Evolutionary conservation across 2,797 vertebrate species (phyloP), one percentile per base, ranked within the genome.

Genomic region (Brachyrhaphis roseni): DNA sequence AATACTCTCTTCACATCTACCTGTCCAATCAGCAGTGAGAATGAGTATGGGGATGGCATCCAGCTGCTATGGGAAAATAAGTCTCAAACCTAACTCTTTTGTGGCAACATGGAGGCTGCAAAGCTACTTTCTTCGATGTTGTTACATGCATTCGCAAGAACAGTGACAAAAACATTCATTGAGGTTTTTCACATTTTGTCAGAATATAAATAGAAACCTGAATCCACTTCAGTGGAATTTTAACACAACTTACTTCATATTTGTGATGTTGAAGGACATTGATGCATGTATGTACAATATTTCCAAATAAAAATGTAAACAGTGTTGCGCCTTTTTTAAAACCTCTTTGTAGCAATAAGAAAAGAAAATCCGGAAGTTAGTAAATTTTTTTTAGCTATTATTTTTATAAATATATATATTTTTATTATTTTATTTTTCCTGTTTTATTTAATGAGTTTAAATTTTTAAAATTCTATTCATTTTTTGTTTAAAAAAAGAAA

Each of bases 21-120:
- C 94, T 95, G 92, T 93, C 91, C 93, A 95, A 92, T 95, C 92
- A 94, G 93, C 64, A 43, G 18, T 3, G 23, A 74, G 81, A 87
- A 84, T 84, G 85, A 79, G 86, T 80, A 80, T 8, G 70, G 75
- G 80, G 86, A 90, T 77, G 91, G 87, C 82, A 84, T 91, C 90
- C 91, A 92, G 91, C 93, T 94, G 92, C 78, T 86, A 79, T 77
- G 82, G 66, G 82, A 84, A 70, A 72, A 78, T 88, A 84, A 89
- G 78, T 92, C 92, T 89, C 76, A 84, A 68, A 89, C 74, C 62
- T 74, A 84, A 75, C 78, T 70, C 79, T 71, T 64, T 45, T 70
- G 83, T 53, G 45, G 78, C 77, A 59, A 68, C 55, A n/a, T 57
- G 51, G 53, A 74, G 53, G 43, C 78, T 75, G 55, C 72, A 46